Evolutionary conservation across 2,797 vertebrate species (phyloP).

Genomic region (Myoxocephalus aenaeus): DNA sequence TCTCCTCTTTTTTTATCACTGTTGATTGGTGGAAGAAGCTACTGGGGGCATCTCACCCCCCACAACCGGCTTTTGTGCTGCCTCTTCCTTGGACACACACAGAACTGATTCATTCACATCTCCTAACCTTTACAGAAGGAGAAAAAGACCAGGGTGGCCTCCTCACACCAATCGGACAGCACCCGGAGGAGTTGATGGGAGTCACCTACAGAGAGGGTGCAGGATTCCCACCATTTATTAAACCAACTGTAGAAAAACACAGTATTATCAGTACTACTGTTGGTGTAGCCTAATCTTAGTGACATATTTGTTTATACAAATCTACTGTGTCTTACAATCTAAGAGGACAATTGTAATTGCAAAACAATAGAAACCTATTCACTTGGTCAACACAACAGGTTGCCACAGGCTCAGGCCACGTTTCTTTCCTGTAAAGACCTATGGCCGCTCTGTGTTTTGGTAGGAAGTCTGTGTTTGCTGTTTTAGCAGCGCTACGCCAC

Average conservation of each 20-base stretch:
- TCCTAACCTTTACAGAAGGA: slow-evolving; percentile 62
- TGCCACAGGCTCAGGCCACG: slow-evolving; percentile 2
- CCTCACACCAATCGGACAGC: slow-evolving; percentile 32
- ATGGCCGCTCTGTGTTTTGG: slow-evolving; percentile 25
- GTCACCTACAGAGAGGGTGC: slow-evolving; percentile 31
- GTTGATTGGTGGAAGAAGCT: slow-evolving; percentile 80
- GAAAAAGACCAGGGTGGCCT: slow-evolving; percentile 40
- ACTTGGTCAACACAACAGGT: slow-evolving; percentile 33
- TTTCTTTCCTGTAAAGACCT: slow-evolving; percentile 14
- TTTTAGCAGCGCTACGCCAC: slow-evolving; percentile 59
- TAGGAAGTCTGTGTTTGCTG: slow-evolving; percentile 59
- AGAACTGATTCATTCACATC: slow-evolving; percentile 68
- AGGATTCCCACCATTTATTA: slow-evolving; percentile 1
- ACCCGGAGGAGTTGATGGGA: slow-evolving; percentile 23
- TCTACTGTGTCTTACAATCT: background rate
- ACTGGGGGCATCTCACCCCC: slow-evolving; percentile 71
- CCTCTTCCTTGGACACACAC: slow-evolving; percentile 61
- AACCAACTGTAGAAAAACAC: background rate
- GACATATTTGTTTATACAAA: background rate
- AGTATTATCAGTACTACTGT: too few species aligned
- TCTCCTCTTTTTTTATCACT: slow-evolving; percentile 74
- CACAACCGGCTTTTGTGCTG: slow-evolving; percentile 68
- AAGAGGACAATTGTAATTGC: background rate
- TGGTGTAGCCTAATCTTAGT: background rate
- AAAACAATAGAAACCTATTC: slow-evolving; percentile 16